Evolutionary conservation across 2,113 vertebrate genomes (phyloP), one percentile per base, ranked within the genome.

Genomic region (Galemys pyrenaicus): DNA sequence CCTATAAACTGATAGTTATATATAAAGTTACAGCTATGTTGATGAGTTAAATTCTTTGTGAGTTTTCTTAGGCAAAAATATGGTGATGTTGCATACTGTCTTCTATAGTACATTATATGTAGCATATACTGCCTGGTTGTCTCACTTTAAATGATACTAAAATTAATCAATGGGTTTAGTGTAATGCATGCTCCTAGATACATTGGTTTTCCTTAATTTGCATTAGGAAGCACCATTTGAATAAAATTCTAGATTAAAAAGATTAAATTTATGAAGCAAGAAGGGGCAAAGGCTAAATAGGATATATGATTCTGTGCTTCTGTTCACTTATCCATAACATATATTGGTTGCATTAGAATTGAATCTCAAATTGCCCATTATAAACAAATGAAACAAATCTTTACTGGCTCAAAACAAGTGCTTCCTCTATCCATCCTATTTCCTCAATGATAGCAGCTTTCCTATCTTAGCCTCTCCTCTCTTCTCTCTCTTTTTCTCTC

Each of bases 201-300:
- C 28, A 70, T 58, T 83, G 3, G 70, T 94, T 93, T 95, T 81
- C 49, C 24, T 92, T 92, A 58, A 90, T 87, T 9, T 94, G 41
- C 35, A 62, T 54, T 92, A 24, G 22, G 26, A 74, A 24, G 4
- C 12, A n/a, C n/a, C 37, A n/a, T 24, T 82, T 91, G 87, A 89
- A 87, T 85, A 90, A 89, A 93, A 83, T 90, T 19, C 9, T 19
- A 87, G 17, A 37, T 87, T 93, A 85, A 26, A 64, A 89, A 94
- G 83, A 58, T 64, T 91, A 85, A 89, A 67, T 41, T 82, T 90
- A 67, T 0, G 46, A 81, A 89, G 62, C 39, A 95, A 67, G 19
- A 80, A 86, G 6, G 26, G 15, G 7, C 28, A 7, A 56, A 26
- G 17, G 5, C 0, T 58, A 94, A 12, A 11, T 49, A 49, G 32